A percentile compares a stretch with the other conserved stretches of the same genome.
These are phyloP conservation scores for Siderastrea radians DNA, from an alignment of 92 coral and sea anemone species.

Conservation along the genomic window DNA sequence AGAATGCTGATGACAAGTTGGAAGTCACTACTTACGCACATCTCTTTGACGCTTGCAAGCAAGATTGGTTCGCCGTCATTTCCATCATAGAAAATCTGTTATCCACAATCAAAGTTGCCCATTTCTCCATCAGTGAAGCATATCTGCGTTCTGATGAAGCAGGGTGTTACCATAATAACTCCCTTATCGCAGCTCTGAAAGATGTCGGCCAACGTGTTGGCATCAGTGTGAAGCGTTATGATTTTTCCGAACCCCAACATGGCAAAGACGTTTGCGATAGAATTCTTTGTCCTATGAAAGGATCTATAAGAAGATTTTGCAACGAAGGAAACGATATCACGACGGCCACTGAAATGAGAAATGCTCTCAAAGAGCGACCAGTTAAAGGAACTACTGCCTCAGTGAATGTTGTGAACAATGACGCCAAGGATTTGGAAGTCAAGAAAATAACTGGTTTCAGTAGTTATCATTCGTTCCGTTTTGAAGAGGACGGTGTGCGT, in stretches of 20 bases:
- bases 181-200: slow-evolving; percentile 41
- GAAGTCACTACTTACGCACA: slow-evolving; percentile 50
- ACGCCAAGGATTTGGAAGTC: slow-evolving; percentile 51
- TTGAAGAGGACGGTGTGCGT: slow-evolving; percentile 56
- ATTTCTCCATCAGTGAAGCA: slow-evolving; percentile 36
- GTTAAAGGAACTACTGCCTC: slow-evolving; percentile 70
- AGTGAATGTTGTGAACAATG: slow-evolving; percentile 47
- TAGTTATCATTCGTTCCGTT: slow-evolving; percentile 50
- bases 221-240: slow-evolving; percentile 37
- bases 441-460: slow-evolving; percentile 58
- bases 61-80: slow-evolving; percentile 69
- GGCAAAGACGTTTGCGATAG: slow-evolving; percentile 69
- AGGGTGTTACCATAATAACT: slow-evolving; percentile 70
- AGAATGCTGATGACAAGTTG: not conserved
- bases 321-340: slow-evolving; percentile 62
- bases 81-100: slow-evolving; percentile 58
- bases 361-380: slow-evolving; percentile 53
- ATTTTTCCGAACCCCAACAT: slow-evolving; percentile 66
- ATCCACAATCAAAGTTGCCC: slow-evolving; percentile 15
- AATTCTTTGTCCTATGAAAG: slow-evolving; percentile 59
- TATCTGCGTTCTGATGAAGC: slow-evolving; percentile 67
- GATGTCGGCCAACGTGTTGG: slow-evolving; percentile 56
- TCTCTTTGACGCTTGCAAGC: slow-evolving; percentile 63
- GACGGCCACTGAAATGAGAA: slow-evolving; percentile 52
- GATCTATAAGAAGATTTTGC: slow-evolving; percentile 44